Evolutionary conservation across 2,888 invertebrate species (phyloP), one percentile per base, ranked within the genome.

Genomic region (Diaprepes abbreviatus): DNA sequence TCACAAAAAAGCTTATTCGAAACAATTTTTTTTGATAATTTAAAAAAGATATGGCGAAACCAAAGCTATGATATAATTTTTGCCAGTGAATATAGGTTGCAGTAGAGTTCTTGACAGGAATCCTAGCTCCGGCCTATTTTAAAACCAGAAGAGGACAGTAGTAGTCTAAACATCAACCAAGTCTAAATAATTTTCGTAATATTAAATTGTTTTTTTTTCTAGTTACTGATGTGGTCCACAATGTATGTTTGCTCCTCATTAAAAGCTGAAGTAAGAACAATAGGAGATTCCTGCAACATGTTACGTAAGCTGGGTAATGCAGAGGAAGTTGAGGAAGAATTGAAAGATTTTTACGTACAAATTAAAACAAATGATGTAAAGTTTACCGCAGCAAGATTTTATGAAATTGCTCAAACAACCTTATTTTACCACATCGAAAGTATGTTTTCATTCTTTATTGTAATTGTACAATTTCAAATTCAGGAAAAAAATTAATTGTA

Each of bases 161-260:
- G n/a, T n/a, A n/a, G n/a, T n/a, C n/a, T n/a, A n/a, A n/a, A n/a
- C n/a, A n/a, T n/a, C n/a, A n/a, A n/a, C n/a, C n/a, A n/a, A n/a
- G n/a, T n/a, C n/a, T n/a, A n/a, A n/a, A n/a, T n/a, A n/a, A n/a
- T n/a, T n/a, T n/a, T n/a, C n/a, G n/a, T n/a, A n/a, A n/a, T n/a
- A n/a, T n/a, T n/a, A n/a, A n/a, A n/a, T n/a, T n/a, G n/a, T n/a
- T n/a, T n/a, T n/a, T n/a, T n/a, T n/a, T 55, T 57, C 12, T 28
- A 58, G 58, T 5, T 28, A 14, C 24, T 58, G 3, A 14, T 58
- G 24, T 58, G 58, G 58, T 58, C 43, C 12, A 58, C 58, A 7
- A 58, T 28, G 16, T 28, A 58, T 31, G 28, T 38, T 19, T 40
- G 40, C 24, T 14, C 24, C 5, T 12, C 28, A 24, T 9, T 58